Evolutionary conservation across 2,797 vertebrate genomes (phyloP).

Genomic region (Cryptoprocta ferox): DNA sequence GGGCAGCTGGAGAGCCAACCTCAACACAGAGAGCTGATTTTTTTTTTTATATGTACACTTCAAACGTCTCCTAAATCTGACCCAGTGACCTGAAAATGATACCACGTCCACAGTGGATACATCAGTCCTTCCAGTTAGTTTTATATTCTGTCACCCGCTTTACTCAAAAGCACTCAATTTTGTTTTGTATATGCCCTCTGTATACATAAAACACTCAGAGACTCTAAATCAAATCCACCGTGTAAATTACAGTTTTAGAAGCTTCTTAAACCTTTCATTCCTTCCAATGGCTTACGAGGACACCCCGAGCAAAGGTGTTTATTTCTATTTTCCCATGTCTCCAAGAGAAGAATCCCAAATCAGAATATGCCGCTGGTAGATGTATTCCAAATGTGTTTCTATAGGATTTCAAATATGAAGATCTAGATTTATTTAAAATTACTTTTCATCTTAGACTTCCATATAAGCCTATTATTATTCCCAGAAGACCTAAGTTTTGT

Average conservation of each 20-base stretch:
- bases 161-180: background rate
- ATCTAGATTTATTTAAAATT: conserved; percentile 22
- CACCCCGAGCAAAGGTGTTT: background rate
- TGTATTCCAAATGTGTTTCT: background rate
- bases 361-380: background rate
- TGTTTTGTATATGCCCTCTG: background rate
- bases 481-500: background rate
- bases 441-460: conserved; percentile 42
- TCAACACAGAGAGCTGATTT: background rate
- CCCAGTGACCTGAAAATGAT: background rate
- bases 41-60: background rate
- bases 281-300: background rate
- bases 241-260: background rate
- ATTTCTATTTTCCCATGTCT: background rate
- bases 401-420: conserved; percentile 41
- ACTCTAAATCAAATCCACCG: background rate
- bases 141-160: background rate
- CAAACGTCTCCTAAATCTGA: background rate
- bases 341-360: background rate
- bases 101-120: too few species aligned
- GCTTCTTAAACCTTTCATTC: background rate
- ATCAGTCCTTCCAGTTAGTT: background rate
- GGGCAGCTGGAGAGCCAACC: background rate
- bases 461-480: background rate
- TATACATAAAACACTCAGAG: background rate